Conservation (phyloP, 2,888 invertebrate genomes). For the Nineta flava region DNA sequence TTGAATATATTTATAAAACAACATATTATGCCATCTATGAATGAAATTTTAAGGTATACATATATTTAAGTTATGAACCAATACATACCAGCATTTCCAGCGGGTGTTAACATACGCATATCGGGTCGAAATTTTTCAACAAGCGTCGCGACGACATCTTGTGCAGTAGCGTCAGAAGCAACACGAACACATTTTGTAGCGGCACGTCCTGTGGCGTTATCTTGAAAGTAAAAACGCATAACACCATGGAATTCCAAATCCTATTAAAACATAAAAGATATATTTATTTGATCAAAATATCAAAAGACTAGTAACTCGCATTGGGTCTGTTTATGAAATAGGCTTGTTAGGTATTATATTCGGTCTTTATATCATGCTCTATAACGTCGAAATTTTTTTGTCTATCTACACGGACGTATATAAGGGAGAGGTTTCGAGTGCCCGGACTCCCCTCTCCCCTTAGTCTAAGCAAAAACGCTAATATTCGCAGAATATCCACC, state of each 20-base stretch:
- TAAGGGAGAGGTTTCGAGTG: no score
- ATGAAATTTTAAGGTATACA: background rate
- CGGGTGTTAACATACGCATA: constrained; percentile 74
- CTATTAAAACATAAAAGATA: constrained; percentile 38
- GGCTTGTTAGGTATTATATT: no score
- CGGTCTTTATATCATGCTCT: no score
- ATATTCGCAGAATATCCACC: no score
- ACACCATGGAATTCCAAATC: constrained; percentile 97
- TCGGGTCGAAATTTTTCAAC: constrained; percentile 99
- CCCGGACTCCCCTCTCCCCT: no score
- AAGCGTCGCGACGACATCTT: constrained; percentile 89
- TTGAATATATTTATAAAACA: background rate
- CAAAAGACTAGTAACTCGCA: background rate
- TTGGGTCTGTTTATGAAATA: no score
- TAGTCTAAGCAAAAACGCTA: no score
- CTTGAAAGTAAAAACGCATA: constrained; percentile 99
- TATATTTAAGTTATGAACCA: no score
- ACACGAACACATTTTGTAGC: constrained; percentile 98
- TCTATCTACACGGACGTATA: no score
- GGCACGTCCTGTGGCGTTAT: constrained; percentile 85
- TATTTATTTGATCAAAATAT: background rate
- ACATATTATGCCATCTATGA: background rate
- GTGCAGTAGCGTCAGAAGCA: constrained; percentile 88
- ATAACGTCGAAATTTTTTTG: no score
- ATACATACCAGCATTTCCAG: constrained; percentile 15